Percentiles rank a stretch among this genome's conserved stretches.
Conservation (phyloP, 1,140 invertebrate genomes). For the Pinna nobilis region DNA sequence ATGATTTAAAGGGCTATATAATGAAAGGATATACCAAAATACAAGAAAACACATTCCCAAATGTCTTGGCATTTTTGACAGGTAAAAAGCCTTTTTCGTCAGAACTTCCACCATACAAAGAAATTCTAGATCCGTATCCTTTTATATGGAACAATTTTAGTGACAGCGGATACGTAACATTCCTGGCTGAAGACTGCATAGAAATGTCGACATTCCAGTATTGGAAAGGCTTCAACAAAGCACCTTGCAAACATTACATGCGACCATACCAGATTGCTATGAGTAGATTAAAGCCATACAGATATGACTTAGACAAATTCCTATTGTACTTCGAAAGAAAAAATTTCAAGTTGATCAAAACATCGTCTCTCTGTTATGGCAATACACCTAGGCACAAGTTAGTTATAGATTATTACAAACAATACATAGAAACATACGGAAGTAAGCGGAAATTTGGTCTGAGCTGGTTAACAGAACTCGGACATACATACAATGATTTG, state of each 20-base stretch:
- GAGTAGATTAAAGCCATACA: slow-evolving; percentile 54
- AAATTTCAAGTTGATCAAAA: slow-evolving; percentile 30
- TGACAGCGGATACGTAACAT: slow-evolving; percentile 73
- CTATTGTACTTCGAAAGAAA: slow-evolving; percentile 44
- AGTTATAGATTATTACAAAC: slow-evolving; percentile 47
- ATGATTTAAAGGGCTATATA: slow-evolving; percentile 57
- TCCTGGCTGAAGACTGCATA: slow-evolving; percentile 76
- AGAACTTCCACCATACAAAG: slow-evolving; percentile 19
- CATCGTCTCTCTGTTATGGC: slow-evolving; percentile 44
- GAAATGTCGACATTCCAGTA: slow-evolving; percentile 76
- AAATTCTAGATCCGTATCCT: slow-evolving; percentile 71
- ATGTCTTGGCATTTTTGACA: slow-evolving; percentile 30
- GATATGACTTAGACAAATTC: slow-evolving; percentile 13
- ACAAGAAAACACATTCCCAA: slow-evolving; percentile 41
- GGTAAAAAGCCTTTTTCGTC: slow-evolving; percentile 23
- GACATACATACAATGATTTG: slow-evolving; percentile 51
- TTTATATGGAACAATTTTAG: slow-evolving; percentile 77
- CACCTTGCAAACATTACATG: slow-evolving; percentile 76
- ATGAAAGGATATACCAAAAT: slow-evolving; percentile 70
- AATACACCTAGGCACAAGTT: slow-evolving; percentile 45
- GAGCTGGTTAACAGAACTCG: slow-evolving; percentile 39
- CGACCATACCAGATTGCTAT: slow-evolving; percentile 71
- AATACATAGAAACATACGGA: slow-evolving; percentile 45
- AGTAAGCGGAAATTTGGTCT: slow-evolving; percentile 45
- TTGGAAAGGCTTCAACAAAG: slow-evolving; percentile 73